These are phyloP conservation scores for Margaritifera margaritifera DNA, from an alignment of 2,888 invertebrate genomes.

Conservation along the genomic window DNA sequence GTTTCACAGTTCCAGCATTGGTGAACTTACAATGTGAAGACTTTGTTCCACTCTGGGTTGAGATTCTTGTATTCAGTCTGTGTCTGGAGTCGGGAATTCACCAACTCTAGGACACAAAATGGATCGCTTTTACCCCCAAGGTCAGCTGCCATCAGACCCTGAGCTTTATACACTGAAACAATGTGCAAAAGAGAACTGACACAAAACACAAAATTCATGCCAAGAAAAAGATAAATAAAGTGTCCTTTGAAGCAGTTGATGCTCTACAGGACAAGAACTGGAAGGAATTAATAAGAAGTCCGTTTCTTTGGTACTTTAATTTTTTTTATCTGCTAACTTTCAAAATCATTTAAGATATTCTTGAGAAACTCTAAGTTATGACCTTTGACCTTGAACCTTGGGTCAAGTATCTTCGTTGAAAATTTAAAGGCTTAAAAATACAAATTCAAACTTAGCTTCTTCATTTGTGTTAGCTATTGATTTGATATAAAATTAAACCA, in stretches of 20 bases:
- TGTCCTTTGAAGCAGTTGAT: not conserved
- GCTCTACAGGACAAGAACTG: not conserved
- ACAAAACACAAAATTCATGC: not conserved
- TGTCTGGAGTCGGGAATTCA: slow-evolving; percentile 95
- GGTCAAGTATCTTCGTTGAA: too few species aligned
- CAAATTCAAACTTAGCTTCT: too few species aligned
- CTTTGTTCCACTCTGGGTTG: slow-evolving; percentile 97
- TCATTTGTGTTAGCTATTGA: too few species aligned
- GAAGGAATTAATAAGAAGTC: not conserved
- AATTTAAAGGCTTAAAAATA: too few species aligned
- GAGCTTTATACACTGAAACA: slow-evolving; percentile 81
- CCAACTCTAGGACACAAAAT: slow-evolving; percentile 96
- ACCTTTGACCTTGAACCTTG: too few species aligned
- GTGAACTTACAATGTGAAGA: slow-evolving; percentile 92
- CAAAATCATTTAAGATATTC: too few species aligned
- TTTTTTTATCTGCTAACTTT: not conserved
- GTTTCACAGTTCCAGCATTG: not conserved
- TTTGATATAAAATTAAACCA: too few species aligned
- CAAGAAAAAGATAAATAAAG: too few species aligned
- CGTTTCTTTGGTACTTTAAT: not conserved
- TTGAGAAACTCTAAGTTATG: too few species aligned
- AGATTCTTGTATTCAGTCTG: slow-evolving; percentile 99
- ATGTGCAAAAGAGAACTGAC: not conserved
- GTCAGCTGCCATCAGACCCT: slow-evolving; percentile 93
- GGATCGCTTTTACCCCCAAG: slow-evolving; percentile 98